Evolutionary conservation across 2,888 invertebrate genomes (phyloP), one percentile per base, ranked within the genome.

Genomic region (Erebia epiphron): DNA sequence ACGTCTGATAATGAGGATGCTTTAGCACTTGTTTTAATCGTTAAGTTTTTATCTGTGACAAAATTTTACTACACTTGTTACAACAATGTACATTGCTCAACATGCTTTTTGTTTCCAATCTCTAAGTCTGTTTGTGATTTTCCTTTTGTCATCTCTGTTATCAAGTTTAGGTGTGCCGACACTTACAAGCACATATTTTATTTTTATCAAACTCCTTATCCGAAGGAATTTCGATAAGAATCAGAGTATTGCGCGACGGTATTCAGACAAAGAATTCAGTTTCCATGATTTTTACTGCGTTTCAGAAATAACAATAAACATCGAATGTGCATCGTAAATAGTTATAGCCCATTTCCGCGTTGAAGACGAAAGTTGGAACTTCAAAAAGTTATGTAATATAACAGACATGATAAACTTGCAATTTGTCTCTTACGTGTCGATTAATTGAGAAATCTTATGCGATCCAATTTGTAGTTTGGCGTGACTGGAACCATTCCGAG

Each of bases 401-500:
- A 74, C 54, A 62, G 61, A 50, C 46, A 41, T 54, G 69, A 73
- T 74, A 73, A 68, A 72, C 69, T 72, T 49, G 65, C 72, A 71
- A 73, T 74, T 70, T 67, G 61, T 65, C 69, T 68, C 74, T 77
- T 77, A 78, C 73, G 73, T 75, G 70, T 71, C 58, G 68, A 69
- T 75, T 71, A 70, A 76, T 72, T 72, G 76, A 70, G 75, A 76
- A 74, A 73, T 75, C 73, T 73, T 68, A 68, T 71, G 73, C 73
- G 73, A 73, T 72, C 71, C 63, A 70, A 70, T 73, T 74, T 69
- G 71, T 69, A 67, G 73, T 73, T 75, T 79, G 67, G 76, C 80
- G 81, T 81, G 80, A 76, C 70, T 75, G 71, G 64, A 73, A 68
- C 72, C 72, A 75, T 70, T 77, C 60, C 61, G 64, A 71, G 67